These are phyloP conservation scores for Cephalopterus ornatus DNA, from an alignment of 2,113 vertebrate species.

Conservation along the genomic window DNA sequence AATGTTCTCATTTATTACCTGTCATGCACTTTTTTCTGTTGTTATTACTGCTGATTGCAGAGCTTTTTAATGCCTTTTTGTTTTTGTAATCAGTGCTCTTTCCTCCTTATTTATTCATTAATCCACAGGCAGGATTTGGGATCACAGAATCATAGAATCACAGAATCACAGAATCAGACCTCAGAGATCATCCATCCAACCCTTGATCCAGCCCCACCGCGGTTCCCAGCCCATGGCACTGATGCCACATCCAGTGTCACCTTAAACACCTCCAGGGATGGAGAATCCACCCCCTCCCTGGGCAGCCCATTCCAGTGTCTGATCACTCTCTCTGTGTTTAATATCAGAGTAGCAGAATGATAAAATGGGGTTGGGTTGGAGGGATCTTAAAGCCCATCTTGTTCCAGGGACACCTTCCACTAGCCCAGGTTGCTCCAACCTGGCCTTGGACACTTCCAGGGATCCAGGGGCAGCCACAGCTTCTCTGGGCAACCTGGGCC, in stretches of 20 bases:
- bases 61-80: neutral
- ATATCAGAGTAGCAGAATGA: accelerated
- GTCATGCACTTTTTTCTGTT: neutral
- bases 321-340: no score
- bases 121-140: neutral
- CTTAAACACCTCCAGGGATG: no score
- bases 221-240: no score
- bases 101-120: neutral
- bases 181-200: no score
- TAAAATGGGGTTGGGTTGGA: neutral
- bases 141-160: neutral
- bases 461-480: neutral
- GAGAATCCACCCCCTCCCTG: no score
- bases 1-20: neutral
- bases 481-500: neutral
- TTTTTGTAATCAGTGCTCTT: neutral
- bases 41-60: neutral
- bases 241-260: no score
- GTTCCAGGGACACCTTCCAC: neutral
- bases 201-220: no score
- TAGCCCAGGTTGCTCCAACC: neutral
- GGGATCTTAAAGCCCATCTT: accelerated
- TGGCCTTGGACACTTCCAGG: neutral
- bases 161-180: no score
- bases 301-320: no score